These are phyloP conservation scores for Catharus ustulatus DNA, from an alignment of 2,797 vertebrate genomes.

Conservation along the genomic window DNA sequence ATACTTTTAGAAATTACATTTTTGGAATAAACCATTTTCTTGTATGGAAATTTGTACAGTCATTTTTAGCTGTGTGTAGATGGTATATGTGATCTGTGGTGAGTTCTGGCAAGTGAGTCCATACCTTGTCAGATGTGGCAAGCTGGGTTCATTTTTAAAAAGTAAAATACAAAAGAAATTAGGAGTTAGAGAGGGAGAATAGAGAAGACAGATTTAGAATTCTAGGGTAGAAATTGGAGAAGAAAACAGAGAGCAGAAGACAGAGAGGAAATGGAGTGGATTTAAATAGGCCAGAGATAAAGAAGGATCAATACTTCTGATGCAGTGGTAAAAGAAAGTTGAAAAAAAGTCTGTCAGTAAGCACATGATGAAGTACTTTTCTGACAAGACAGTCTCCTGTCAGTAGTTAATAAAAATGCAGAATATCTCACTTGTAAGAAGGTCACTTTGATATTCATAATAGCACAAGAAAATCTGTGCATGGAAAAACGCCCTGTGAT, in stretches of 20 bases:
- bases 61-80: background rate
- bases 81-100: background rate
- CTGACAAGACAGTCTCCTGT: background rate
- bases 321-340: background rate
- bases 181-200: accelerated
- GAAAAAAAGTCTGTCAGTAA: background rate
- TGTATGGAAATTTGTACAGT: background rate
- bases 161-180: background rate
- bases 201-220: background rate
- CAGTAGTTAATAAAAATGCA: background rate
- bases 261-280: background rate
- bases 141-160: background rate
- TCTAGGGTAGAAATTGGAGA: background rate
- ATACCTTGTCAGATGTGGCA: background rate
- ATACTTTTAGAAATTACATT: background rate
- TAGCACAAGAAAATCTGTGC: background rate
- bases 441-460: background rate
- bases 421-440: background rate
- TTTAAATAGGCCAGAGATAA: background rate
- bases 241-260: background rate
- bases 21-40: background rate
- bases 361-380: background rate
- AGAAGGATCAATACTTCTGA: background rate
- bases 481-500: background rate
- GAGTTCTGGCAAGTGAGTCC: background rate